Evolutionary conservation across 1,140 invertebrate genomes (phyloP), one percentile per base, ranked within the genome.

Genomic region (Antheraea mylitta): DNA sequence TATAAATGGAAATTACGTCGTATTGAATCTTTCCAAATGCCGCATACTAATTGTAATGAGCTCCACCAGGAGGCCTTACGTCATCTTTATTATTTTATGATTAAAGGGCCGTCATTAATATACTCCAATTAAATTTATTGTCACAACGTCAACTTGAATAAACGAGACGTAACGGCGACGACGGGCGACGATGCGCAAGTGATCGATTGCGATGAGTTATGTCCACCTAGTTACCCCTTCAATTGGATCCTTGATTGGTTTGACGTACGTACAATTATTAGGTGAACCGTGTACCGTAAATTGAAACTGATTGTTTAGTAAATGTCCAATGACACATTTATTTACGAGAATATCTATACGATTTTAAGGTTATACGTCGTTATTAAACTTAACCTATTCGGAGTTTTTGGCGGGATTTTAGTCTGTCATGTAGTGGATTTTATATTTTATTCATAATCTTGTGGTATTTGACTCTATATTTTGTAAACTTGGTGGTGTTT

Each of bases 161-260:
- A 86, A 75, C 77, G 85, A 82, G 85, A 85, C 83, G 81, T 87
- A 87, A 86, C 84, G 80, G 74, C 75, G 74, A 68, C 75, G 71
- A 22, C 72, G 66, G 53, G 71, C 73, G 78, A 72, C 80, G 81
- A 81, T 82, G 82, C 77, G 72, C 77, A 78, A 79, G 77, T 85
- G 86, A 89, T 89, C 86, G 86, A 87, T 88, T 83, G 82, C 81
- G 72, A 79, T 82, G 83, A 85, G 83, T 89, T 89, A 86, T 80
- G 83, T 87, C 86, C 86, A 89, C 84, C 85, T 88, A 87, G 89
- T 91, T 90, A 90, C 84, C 89, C 85, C 82, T 87, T 88, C 89
- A 89, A 91, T 89, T 89, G 87, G 79, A 81, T 80, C 81, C 82
- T 82, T 87, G 87, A 91, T 91, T 90, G 89, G 84, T 90, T 86